Evolutionary conservation across 2,113 vertebrate species (phyloP).

Genomic region (Prionailurus bengalensis): DNA sequence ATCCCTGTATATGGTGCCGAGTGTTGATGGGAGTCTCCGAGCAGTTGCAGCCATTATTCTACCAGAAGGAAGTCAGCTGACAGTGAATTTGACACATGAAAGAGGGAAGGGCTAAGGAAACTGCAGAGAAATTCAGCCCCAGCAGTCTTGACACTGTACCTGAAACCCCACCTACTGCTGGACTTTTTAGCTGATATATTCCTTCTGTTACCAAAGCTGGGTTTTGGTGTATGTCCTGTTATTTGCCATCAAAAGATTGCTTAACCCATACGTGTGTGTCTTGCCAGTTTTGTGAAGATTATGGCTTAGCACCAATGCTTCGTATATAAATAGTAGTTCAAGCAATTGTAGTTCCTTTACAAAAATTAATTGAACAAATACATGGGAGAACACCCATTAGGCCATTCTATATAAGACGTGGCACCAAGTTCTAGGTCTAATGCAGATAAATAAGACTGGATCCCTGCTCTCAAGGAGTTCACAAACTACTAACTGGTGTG

Average conservation of each 20-base stretch:
- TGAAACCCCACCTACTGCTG: not conserved
- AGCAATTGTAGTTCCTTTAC: not conserved
- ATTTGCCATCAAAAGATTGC: not conserved
- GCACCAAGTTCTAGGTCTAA: not conserved
- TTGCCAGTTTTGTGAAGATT: not conserved
- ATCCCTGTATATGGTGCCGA: not conserved
- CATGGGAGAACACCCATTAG: not conserved
- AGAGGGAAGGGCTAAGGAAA: not conserved
- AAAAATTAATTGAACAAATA: conserved; percentile 31
- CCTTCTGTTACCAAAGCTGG: not conserved
- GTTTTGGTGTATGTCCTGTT: conserved; percentile 38
- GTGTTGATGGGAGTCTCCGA: not conserved
- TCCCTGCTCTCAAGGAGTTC: not conserved
- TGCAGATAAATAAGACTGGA: not conserved
- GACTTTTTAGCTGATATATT: not conserved
- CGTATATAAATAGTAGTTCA: not conserved
- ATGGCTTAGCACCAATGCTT: not conserved
- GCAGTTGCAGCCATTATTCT: not conserved
- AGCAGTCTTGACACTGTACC: not conserved
- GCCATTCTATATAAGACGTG: not conserved
- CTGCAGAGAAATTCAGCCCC: not conserved
- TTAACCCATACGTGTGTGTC: not conserved
- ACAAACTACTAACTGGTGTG: not conserved
- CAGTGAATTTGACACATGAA: not conserved
- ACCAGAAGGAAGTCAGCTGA: not conserved